Percentiles rank a stretch among this genome's conserved stretches.
phyloP scores from a whole-genome alignment of 2,888 invertebrate species.

The Amaurobius ferox region DNA sequence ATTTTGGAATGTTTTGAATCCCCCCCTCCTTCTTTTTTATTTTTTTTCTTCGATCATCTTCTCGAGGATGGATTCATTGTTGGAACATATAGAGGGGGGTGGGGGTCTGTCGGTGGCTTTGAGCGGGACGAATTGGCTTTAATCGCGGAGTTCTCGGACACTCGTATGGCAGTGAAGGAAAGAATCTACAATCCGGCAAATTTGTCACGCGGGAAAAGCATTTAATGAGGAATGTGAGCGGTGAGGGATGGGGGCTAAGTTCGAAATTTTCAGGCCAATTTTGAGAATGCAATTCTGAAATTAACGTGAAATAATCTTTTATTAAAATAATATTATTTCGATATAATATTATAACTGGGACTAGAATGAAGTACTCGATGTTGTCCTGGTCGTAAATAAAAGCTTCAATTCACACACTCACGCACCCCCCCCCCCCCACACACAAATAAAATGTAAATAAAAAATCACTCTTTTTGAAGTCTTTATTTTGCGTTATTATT shows the following conservation, averaged over 20 bases:
- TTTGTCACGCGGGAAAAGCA: neutral
- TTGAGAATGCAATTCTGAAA: too few species aligned
- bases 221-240: neutral
- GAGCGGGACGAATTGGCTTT: conserved; percentile 1
- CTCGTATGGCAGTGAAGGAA: neutral
- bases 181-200: neutral
- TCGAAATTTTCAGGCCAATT: too few species aligned
- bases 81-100: neutral
- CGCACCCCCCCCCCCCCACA: too few species aligned
- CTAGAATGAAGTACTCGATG: too few species aligned
- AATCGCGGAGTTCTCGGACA: neutral
- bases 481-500: too few species aligned
- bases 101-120: neutral
- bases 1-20: conserved; percentile 46
- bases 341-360: too few species aligned
- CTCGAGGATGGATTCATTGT: conserved; percentile 17
- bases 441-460: too few species aligned
- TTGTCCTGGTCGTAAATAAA: too few species aligned
- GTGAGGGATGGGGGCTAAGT: neutral
- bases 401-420: too few species aligned
- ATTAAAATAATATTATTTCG: too few species aligned
- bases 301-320: too few species aligned
- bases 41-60: neutral
- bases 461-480: too few species aligned
- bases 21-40: conserved; percentile 11